Evolutionary conservation across 2,888 invertebrate genomes (phyloP), one percentile per base, ranked within the genome.

Genomic region (Drosophila pullipes): DNA sequence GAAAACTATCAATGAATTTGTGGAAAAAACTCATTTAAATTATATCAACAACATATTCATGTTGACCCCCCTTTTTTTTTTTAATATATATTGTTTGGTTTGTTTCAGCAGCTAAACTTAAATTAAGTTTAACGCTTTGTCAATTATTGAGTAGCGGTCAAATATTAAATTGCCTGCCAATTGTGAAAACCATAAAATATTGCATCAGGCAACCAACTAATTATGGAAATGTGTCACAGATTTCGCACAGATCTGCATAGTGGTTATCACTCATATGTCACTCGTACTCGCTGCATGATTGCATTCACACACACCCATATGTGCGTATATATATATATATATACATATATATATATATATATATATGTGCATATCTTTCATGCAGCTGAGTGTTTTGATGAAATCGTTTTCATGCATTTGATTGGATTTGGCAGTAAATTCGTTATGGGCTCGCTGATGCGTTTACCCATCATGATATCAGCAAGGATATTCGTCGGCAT

Each of bases 381-480:
- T 59, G 59, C 57, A 31, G 59, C 52, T 65, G 66, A 61, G 66
- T 63, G 70, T 67, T 80, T 81, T 62, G 69, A 65, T 69, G 70
- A 76, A 83, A 89, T 84, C 80, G 74, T 61, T 76, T 78, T 74
- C 69, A 90, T 75, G 81, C 74, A 78, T 78, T 63, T 88, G 82
- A 85, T 85, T 90, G 85, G 74, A 81, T 87, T 87, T 82, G 60
- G 69, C 57, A 62, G 70, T 89, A 89, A 85, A 82, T 84, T 84
- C 80, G 85, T 90, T 90, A 88, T 71, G 78, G 69, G 47, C 72
- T 58, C 74, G 72, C 83, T 85, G 89, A 90, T 85, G 76, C 73
- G 68, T 72, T 85, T 88, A 76, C 69, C 67, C 85, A 59, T 58
- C 69, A 69, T 28, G 78, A 88, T 76, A 74, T 75, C 71, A 68